A percentile compares a stretch with the other conserved stretches of the same genome.
phyloP scores from a whole-genome alignment of 2,797 vertebrate species.

The Acridotheres tristis region DNA sequence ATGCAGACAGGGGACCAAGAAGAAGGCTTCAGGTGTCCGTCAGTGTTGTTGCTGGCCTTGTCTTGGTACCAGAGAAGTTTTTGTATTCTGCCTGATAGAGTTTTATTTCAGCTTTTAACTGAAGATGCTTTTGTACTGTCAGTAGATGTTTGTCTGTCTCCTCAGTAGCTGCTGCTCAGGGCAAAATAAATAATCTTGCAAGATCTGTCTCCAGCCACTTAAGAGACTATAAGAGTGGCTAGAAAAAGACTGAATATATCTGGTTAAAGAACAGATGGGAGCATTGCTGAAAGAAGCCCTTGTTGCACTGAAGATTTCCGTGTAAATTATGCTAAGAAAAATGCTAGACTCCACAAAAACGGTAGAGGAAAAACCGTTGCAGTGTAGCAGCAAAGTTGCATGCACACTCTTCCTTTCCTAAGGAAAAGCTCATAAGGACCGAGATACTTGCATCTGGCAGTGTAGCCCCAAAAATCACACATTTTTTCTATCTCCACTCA shows the following conservation, averaged over 20 bases:
- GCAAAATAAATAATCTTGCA: background rate
- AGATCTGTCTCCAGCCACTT: background rate
- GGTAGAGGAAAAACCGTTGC: background rate
- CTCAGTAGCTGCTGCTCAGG: background rate
- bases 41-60: background rate
- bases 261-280: background rate
- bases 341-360: background rate
- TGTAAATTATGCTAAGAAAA: background rate
- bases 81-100: background rate
- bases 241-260: background rate
- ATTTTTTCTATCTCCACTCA: background rate
- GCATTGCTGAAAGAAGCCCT: background rate
- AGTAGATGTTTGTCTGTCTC: background rate
- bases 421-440: background rate
- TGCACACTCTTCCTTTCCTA: background rate
- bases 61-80: background rate
- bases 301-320: background rate
- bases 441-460: background rate
- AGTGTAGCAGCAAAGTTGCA: background rate
- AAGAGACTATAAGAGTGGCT: background rate
- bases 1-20: accelerated
- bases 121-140: background rate
- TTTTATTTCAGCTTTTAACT: background rate
- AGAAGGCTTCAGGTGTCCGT: background rate
- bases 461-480: background rate